Evolutionary conservation across 2,797 vertebrate species (phyloP).

Genomic region (Alosa sapidissima): DNA sequence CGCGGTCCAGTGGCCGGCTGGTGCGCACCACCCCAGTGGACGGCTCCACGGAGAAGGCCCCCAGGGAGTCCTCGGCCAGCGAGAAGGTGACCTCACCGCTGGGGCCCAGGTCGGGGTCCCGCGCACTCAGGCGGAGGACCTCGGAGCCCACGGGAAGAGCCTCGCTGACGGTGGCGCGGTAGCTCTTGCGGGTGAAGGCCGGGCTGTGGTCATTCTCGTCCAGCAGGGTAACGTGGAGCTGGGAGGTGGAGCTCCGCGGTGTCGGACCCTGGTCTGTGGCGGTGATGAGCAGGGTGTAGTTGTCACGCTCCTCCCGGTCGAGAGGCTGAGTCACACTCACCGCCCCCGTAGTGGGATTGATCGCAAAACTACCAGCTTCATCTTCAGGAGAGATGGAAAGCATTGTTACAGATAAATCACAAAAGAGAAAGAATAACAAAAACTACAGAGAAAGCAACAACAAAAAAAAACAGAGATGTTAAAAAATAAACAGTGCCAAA

Average conservation of each 20-base stretch:
- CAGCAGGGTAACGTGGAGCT: slow-evolving; percentile 77
- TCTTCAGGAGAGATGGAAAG: slow-evolving; percentile 64
- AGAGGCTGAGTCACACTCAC: slow-evolving; percentile 76
- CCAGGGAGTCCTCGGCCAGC: slow-evolving; percentile 76
- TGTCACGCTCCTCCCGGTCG: slow-evolving; percentile 82
- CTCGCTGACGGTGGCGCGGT: slow-evolving; percentile 80
- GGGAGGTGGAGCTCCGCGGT: slow-evolving; percentile 70
- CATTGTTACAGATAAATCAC: neutral
- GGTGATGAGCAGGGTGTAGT: slow-evolving; percentile 81
- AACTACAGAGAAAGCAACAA: neutral
- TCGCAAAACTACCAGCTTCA: slow-evolving; percentile 74
- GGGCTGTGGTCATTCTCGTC: slow-evolving; percentile 91
- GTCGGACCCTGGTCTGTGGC: slow-evolving; percentile 79
- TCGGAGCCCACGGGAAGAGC: slow-evolving; percentile 73
- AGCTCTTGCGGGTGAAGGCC: slow-evolving; percentile 72
- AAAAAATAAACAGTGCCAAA: neutral
- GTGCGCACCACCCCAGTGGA: slow-evolving; percentile 73
- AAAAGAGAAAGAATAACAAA: neutral
- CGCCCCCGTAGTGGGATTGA: slow-evolving; percentile 80
- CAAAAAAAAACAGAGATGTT: neutral
- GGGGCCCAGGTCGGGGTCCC: slow-evolving; percentile 80
- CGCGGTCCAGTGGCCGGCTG: slow-evolving; percentile 77
- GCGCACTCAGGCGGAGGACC: slow-evolving; percentile 76
- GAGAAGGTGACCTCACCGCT: slow-evolving; percentile 83
- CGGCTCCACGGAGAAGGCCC: slow-evolving; percentile 77